Evolutionary conservation across 2,797 vertebrate species (phyloP), one percentile per base, ranked within the genome.

Genomic region (Lepilemur ruficaudatus): DNA sequence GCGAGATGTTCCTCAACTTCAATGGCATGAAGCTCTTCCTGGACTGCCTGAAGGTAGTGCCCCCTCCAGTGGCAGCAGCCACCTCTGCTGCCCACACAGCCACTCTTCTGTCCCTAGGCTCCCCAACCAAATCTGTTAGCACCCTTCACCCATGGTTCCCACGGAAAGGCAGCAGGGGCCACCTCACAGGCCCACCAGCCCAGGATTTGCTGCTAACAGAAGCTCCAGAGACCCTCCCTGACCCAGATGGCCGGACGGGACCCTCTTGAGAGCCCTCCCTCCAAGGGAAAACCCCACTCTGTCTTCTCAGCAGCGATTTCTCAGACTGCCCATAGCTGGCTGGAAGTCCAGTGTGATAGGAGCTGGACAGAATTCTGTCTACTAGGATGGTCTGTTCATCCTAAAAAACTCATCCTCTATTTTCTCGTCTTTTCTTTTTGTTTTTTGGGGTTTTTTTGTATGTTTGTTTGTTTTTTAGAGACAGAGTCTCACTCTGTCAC

Each of bases 1-100:
- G 99, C 7, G 99, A 99, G 98, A 99, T 99, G 99, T 99, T 99
- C 98, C 99, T 99, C 91, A 99, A 99, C 98, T 99, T 99, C 98
- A 99, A 99, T 0, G 99, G 99, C 97, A 99, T 99, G 99, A 99
- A 99, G 91, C 99, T 99, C 41, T 99, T 99, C 95, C 98, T 99
- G 91, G 99, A 99, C 88, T 99, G 99, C 98, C 98, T 99, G 76
- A 98, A 99, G 98, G 99, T 95, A 98, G 98, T 15, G 14, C 30
- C 38, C 4, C 23, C 38, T n/a, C 48, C n/a, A 2, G 22, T 7
- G 10, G n/a, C 13, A 0, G 25, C 48, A 0, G 50, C 73, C 12
- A 14, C 63, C 43, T 3, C 0, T 9, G 0, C 48, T 57, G 10
- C 32, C 22, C 2, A 0, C 30, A 0, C 0, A 0, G 52, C 48